A percentile compares a stretch with the other conserved stretches of the same genome.
Conservation (phyloP, 2,888 invertebrate genomes). For the Drosophila emarginata region DNA sequence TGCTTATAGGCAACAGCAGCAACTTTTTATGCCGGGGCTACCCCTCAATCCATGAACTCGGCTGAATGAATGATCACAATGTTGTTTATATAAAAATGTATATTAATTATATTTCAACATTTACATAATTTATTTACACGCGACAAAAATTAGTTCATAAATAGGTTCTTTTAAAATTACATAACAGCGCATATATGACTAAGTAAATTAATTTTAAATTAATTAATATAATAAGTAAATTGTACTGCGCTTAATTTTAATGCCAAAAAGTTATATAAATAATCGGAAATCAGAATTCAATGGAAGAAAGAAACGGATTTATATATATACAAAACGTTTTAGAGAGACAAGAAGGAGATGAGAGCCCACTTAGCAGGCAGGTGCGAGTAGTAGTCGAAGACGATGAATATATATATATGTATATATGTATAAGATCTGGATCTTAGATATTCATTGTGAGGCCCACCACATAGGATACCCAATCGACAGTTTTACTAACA, state of each 20-base stretch:
- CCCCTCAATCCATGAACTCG: conserved; percentile 41
- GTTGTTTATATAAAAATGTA: conserved; percentile 27
- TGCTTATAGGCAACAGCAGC: conserved; percentile 51
- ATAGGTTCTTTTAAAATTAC: conserved; percentile 75
- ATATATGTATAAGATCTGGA: conserved; percentile 50
- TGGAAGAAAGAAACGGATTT: conserved; percentile 48
- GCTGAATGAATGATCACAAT: background rate
- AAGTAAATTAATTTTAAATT: conserved; percentile 58
- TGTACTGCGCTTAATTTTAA: conserved; percentile 56
- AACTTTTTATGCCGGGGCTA: conserved; percentile 50
- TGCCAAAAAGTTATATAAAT: conserved; percentile 50
- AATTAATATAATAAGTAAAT: conserved; percentile 34
- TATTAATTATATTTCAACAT: conserved; percentile 41
- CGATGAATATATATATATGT: conserved; percentile 25
- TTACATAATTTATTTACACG: conserved; percentile 76
- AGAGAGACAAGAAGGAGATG: background rate
- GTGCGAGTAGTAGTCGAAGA: conserved; percentile 34
- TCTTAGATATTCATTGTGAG: conserved; percentile 77
- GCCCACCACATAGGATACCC: conserved; percentile 88
- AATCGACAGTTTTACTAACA: conserved; percentile 96
- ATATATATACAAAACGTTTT: conserved; percentile 65
- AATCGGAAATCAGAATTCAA: conserved; percentile 43
- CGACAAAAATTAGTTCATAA: conserved; percentile 69
- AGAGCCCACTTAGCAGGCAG: conserved; percentile 43
- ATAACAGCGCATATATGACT: conserved; percentile 78